Evolutionary conservation across 2,113 vertebrate genomes (phyloP).

Genomic region (Melospiza melodia): DNA sequence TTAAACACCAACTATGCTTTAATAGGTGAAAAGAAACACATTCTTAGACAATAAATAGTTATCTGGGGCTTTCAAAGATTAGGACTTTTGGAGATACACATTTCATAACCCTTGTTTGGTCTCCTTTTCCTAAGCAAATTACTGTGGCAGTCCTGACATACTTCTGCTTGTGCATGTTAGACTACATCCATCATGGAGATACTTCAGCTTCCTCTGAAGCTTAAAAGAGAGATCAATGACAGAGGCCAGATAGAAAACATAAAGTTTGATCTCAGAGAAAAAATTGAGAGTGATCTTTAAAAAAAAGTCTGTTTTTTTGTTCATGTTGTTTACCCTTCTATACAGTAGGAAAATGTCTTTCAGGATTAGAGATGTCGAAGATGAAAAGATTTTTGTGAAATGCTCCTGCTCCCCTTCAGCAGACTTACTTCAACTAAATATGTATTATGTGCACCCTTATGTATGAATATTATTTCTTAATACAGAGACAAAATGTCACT

Average conservation of each 20-base stretch:
- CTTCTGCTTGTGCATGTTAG: not conserved
- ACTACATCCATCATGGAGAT: not conserved
- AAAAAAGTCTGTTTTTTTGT: not conserved
- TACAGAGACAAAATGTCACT: not conserved
- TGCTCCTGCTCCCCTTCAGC: not conserved
- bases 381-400: conserved; percentile 42
- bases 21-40: not conserved
- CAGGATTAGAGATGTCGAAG: not conserved
- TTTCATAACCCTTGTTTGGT: not conserved
- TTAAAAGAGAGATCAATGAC: not conserved
- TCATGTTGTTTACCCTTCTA: conserved; percentile 10
- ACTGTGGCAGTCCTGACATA: not conserved
- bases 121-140: not conserved
- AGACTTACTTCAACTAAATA: not conserved
- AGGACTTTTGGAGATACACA: not conserved
- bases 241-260: not conserved
- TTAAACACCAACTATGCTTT: not conserved
- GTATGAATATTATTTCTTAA: conserved; percentile 9
- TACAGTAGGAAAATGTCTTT: not conserved
- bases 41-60: not conserved
- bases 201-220: not conserved
- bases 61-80: not conserved
- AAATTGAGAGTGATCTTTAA: not conserved
- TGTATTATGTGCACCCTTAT: conserved; percentile 14
- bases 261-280: not conserved